Evolutionary conservation across 2,888 invertebrate genomes (phyloP).

Genomic region (Drosophila barbarae): DNA sequence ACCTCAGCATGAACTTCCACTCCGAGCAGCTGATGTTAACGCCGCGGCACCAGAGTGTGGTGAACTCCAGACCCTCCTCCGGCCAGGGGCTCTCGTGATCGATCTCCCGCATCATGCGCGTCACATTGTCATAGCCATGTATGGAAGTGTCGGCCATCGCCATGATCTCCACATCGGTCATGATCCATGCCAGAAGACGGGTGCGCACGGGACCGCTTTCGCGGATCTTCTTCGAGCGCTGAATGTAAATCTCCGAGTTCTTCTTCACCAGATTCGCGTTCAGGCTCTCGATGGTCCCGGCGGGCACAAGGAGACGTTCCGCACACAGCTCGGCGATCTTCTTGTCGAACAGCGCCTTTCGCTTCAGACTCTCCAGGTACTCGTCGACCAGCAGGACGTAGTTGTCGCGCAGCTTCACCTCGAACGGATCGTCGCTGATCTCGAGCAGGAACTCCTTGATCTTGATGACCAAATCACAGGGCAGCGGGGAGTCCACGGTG

Average conservation of each 20-base stretch:
- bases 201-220: constrained; percentile 84
- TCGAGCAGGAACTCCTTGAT: constrained; percentile 94
- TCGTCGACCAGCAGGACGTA: constrained; percentile 97
- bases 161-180: constrained; percentile 84
- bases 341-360: constrained; percentile 92
- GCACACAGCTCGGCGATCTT: constrained; percentile 91
- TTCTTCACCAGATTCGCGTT: constrained; percentile 92
- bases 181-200: constrained; percentile 91
- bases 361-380: constrained; percentile 94
- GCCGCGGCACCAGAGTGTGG: constrained; percentile 95
- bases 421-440: constrained; percentile 98
- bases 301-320: constrained; percentile 88
- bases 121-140: constrained; percentile 89
- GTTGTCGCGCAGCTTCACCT: constrained; percentile 96
- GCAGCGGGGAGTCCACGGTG: constrained; percentile 86
- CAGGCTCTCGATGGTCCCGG: constrained; percentile 92
- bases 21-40: constrained; percentile 89
- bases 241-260: constrained; percentile 97
- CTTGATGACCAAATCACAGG: constrained; percentile 93
- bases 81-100: constrained; percentile 96
- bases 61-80: constrained; percentile 92
- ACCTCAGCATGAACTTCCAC: constrained; percentile 90
- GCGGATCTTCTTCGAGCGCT: constrained; percentile 86
- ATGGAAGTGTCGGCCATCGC: constrained; percentile 93
- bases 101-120: constrained; percentile 87